Conservation (phyloP, 1,140 invertebrate genomes). For the Globodera ellingtonae region DNA sequence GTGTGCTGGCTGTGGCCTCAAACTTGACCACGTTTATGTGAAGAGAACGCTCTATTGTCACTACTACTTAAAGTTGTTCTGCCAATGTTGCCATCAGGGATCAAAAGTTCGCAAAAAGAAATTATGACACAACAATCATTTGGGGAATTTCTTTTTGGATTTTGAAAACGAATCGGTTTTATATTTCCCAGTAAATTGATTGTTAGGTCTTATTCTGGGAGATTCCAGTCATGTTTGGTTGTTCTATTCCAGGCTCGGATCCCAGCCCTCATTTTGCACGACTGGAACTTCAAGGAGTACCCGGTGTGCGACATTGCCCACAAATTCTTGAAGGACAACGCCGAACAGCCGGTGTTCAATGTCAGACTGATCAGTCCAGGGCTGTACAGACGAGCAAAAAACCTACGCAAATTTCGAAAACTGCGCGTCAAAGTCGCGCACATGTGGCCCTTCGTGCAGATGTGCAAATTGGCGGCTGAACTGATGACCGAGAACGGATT, state of each 20-base stretch:
- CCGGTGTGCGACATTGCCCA: conserved; percentile 81
- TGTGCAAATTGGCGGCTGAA: conserved; percentile 29
- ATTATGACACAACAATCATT: too few relatives aligned
- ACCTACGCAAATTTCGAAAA: conserved; percentile 37
- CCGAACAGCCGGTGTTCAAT: conserved; percentile 78
- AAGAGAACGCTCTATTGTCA: conserved; percentile 73
- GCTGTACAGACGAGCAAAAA: conserved; percentile 43
- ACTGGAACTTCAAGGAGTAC: conserved; percentile 78
- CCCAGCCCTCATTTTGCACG: conserved; percentile 77
- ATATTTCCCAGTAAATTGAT: too few relatives aligned
- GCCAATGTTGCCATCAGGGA: conserved; percentile 82
- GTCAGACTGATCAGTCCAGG: conserved; percentile 69
- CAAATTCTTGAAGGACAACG: conserved; percentile 78
- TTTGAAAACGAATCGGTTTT: too few relatives aligned
- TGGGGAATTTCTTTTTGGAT: too few relatives aligned
- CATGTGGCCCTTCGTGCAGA: conserved; percentile 50
- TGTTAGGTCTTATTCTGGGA: too few relatives aligned
- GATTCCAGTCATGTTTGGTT: not conserved
- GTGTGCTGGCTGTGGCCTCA: conserved; percentile 84
- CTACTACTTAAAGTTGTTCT: conserved; percentile 84
- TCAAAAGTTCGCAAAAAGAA: conserved; percentile 68
- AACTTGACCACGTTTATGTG: conserved; percentile 72
- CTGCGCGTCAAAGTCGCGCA: conserved; percentile 44
- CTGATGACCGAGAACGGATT: conserved; percentile 41
- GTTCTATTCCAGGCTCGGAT: conserved; percentile 68